Evolutionary conservation across 1,140 invertebrate species (phyloP).

Genomic region (Nomia melanderi): DNA sequence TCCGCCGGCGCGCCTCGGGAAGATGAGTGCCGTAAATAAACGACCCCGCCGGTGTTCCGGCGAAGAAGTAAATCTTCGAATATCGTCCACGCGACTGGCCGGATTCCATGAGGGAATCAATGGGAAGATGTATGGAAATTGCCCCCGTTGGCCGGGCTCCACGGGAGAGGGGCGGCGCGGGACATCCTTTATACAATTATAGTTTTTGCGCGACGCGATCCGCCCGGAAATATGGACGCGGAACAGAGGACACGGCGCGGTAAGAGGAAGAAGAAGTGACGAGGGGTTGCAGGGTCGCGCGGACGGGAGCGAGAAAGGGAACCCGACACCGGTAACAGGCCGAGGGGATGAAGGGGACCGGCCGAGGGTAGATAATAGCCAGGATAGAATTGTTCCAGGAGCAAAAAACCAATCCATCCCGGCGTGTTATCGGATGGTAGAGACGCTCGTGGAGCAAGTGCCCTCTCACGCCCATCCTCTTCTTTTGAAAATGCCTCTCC

Average conservation of each 20-base stretch:
- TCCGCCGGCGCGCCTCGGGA: too few species aligned
- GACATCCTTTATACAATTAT: slow-evolving; percentile 77
- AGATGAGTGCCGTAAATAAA: neutral
- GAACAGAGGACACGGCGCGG: slow-evolving; percentile 5
- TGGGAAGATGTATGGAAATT: slow-evolving; percentile 63
- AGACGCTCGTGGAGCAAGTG: slow-evolving; percentile 64
- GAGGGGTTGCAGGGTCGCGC: slow-evolving; percentile 37
- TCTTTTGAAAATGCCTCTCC: slow-evolving; percentile 36
- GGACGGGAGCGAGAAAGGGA: slow-evolving; percentile 27
- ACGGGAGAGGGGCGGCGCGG: slow-evolving; percentile 48
- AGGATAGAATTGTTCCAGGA: slow-evolving; percentile 74
- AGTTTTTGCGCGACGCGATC: slow-evolving; percentile 72
- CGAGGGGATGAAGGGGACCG: neutral
- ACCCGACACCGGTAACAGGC: neutral
- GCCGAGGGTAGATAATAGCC: slow-evolving; percentile 71
- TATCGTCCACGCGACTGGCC: slow-evolving; percentile 31
- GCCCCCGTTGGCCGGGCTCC: slow-evolving; percentile 62
- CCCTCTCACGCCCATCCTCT: slow-evolving; percentile 9
- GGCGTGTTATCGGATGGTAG: slow-evolving; percentile 73
- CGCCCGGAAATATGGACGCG: slow-evolving; percentile 69
- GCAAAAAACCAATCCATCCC: slow-evolving; percentile 75
- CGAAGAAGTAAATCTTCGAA: slow-evolving; percentile 32
- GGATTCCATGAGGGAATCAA: slow-evolving; percentile 47
- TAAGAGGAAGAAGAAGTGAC: slow-evolving; percentile 20
- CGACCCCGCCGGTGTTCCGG: neutral